Evolutionary conservation across 2,797 vertebrate genomes (phyloP).

Genomic region (Lagorchestes hirsutus): DNA sequence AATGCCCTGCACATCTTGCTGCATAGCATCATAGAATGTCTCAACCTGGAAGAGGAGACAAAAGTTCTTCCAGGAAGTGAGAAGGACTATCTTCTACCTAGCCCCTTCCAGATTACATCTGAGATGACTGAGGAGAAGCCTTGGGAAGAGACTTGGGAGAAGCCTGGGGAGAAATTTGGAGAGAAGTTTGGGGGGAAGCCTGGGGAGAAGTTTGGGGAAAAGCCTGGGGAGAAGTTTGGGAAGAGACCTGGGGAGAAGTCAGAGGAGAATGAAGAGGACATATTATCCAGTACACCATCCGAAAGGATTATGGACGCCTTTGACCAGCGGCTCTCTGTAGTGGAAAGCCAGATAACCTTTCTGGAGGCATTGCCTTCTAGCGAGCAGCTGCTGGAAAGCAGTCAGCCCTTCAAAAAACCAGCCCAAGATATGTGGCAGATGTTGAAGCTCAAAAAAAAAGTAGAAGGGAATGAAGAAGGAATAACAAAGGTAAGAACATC

Average conservation of each 20-base stretch:
- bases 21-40: constrained; percentile 79
- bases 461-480: constrained; percentile 78
- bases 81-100: constrained; percentile 63
- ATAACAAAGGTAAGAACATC: constrained; percentile 70
- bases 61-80: constrained; percentile 49
- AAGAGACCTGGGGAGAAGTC: background rate
- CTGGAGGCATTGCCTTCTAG: constrained; percentile 56
- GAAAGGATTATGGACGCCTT: constrained; percentile 45
- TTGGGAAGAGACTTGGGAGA: too few species aligned
- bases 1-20: constrained; percentile 79
- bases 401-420: background rate
- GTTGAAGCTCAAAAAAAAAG: constrained; percentile 81
- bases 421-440: constrained; percentile 71
- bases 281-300: background rate
- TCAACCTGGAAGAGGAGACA: constrained; percentile 57
- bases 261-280: background rate
- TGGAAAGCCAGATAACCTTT: constrained; percentile 18
- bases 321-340: constrained; percentile 67
- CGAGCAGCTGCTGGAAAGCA: constrained; percentile 38
- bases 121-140: background rate
- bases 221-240: too few species aligned
- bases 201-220: too few species aligned
- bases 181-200: too few species aligned
- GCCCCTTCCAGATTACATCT: background rate
- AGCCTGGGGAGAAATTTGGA: too few species aligned